Percentiles rank a stretch among this genome's conserved stretches.
Evolutionary conservation across 2,797 vertebrate genomes (phyloP).

Genomic region (Malurus leucopterus): DNA sequence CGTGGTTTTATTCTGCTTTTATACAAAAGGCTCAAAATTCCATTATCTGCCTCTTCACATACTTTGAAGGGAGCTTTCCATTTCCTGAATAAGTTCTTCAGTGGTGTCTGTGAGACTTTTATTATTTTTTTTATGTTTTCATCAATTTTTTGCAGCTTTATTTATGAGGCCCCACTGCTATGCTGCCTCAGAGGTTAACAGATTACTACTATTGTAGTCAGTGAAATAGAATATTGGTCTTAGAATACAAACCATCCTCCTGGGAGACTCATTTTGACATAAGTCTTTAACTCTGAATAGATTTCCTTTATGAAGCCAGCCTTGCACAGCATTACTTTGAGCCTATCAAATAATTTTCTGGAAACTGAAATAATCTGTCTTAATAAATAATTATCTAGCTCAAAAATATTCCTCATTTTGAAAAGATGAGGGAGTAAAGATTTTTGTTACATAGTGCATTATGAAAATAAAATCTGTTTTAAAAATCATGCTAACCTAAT

Average conservation of each 20-base stretch:
- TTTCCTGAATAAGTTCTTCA: not conserved
- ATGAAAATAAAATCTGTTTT: not conserved
- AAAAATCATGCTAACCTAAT: not conserved
- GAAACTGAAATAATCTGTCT: not conserved
- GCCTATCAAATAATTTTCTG: not conserved
- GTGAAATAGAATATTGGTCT: slow-evolving; percentile 14
- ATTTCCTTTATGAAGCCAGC: not conserved
- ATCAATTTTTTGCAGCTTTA: slow-evolving; percentile 4
- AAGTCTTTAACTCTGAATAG: not conserved
- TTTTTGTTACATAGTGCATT: not conserved
- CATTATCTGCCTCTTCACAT: not conserved
- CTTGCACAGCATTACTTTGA: not conserved
- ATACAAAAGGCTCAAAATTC: not conserved
- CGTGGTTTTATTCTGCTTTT: not conserved
- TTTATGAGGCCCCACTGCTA: not conserved
- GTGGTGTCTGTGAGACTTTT: not conserved
- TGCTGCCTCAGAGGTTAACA: slow-evolving; percentile 4
- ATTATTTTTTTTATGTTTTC: slow-evolving; percentile 4
- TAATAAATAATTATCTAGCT: not conserved
- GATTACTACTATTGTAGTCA: slow-evolving; percentile 3
- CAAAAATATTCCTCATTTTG: not conserved
- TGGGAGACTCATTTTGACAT: not conserved
- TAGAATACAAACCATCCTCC: not conserved
- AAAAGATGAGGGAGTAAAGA: not conserved
- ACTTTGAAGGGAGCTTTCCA: not conserved